Base-by-base conservation (phyloP, 1,140 invertebrate species). In the Drosophila micromelanica region DNA sequence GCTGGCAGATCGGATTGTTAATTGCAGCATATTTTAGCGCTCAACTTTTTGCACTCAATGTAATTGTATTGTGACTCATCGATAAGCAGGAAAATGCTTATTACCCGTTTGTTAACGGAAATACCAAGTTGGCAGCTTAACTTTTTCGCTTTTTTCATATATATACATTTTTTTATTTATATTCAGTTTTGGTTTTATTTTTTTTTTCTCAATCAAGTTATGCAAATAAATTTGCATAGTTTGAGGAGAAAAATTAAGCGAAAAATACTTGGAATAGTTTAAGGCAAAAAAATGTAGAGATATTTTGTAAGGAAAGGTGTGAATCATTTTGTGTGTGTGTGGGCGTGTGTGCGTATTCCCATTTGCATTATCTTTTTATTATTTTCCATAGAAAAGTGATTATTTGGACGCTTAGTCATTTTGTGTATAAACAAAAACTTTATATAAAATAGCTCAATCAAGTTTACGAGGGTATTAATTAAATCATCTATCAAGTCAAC, bases 171-270 rank as follows among this genome's bases (percentile, higher is more conserved):
- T 38, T n/a, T 62, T 40, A 38, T 48, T 57, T 48, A 38, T 52
- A 49, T 64, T 65, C 43, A 32, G 23, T 59, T 20, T 76, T 55
- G 57, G 37, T 35, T 73, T 55, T 57, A 54, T 35, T 49, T 42
- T 49, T 62, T 46, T 63, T 38, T 17, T 73, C 23, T n/a, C n/a
- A n/a, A 42, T 23, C 38, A 63, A 76, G 56, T 65, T 71, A 65
- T 67, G 73, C 73, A 76, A 84, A 85, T 85, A 54, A 73, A 69
- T 85, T 76, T 52, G 52, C 68, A 76, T 73, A 76, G 57, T 61
- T 80, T 43, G 65, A 51, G 42, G n/a, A 46, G 65, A 42, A 59
- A 43, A 54, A 8, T 12, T 38, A 8, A 59, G 20, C 46, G 27
- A 48, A 23, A 17, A 8, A 56, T 73, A 57, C 37, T 62, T 70